Percentiles rank a stretch among this genome's conserved stretches.
Evolutionary conservation across 2,888 invertebrate genomes (phyloP).

Genomic region (Epinotia nisella): DNA sequence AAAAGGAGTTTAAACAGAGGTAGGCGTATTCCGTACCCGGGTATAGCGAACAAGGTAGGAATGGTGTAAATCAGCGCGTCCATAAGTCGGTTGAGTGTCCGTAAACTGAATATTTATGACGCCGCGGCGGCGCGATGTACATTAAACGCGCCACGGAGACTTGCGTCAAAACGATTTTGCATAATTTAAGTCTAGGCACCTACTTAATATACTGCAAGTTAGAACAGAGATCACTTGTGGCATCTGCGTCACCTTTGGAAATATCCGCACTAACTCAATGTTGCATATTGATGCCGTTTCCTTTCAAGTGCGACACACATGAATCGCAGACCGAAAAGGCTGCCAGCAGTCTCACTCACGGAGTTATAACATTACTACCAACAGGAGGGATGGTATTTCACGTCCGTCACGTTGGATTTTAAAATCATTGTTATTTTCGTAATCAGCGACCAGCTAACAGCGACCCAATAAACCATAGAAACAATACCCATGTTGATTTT

Average conservation of each 20-base stretch:
- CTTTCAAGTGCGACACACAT: conserved; percentile 16
- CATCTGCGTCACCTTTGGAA: conserved; percentile 36
- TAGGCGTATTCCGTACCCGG: conserved; percentile 40
- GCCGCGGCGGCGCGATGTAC: conserved; percentile 55
- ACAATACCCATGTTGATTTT: too few species aligned
- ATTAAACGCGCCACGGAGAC: conserved; percentile 63
- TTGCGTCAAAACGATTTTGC: conserved; percentile 71
- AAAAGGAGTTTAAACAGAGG: conserved; percentile 42
- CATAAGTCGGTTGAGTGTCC: conserved; percentile 64
- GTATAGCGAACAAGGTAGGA: conserved; percentile 29
- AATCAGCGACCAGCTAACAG: too few species aligned
- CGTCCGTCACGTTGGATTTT: too few species aligned
- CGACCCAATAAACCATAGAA: too few species aligned
- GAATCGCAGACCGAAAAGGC: conserved; percentile 5
- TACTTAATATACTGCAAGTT: conserved; percentile 65
- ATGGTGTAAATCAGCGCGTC: conserved; percentile 61
- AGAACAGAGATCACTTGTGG: conserved; percentile 48
- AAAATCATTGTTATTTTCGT: too few species aligned
- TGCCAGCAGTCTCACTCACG: background rate
- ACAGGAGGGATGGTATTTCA: too few species aligned
- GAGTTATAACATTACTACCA: too few species aligned
- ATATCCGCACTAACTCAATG: conserved; percentile 20
- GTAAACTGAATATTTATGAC: conserved; percentile 74
- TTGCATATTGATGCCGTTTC: conserved; percentile 26
- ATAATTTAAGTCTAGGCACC: conserved; percentile 62